These are phyloP conservation scores for Mastacembelus armatus DNA, from an alignment of 2,797 vertebrate species.

Conservation along the genomic window DNA sequence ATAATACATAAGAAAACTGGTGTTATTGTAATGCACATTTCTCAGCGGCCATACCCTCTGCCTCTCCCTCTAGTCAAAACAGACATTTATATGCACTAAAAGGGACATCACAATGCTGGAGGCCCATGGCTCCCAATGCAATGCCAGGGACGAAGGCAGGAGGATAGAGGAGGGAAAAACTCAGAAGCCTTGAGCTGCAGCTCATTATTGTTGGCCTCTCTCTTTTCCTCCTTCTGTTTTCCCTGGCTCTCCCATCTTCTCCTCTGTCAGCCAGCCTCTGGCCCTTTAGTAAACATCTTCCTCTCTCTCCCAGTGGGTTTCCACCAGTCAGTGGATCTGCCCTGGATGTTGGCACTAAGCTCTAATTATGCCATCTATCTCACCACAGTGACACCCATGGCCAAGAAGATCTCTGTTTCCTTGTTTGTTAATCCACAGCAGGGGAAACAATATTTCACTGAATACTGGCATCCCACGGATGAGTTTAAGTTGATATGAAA, in stretches of 20 bases:
- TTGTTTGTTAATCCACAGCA: slow-evolving; percentile 65
- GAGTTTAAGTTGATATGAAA: slow-evolving; percentile 56
- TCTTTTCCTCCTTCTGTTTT: slow-evolving; percentile 33
- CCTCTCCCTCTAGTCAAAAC: slow-evolving; percentile 59
- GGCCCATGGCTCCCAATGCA: slow-evolving; percentile 35
- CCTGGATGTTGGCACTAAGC: slow-evolving; percentile 70
- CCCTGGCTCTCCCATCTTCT: slow-evolving; percentile 43
- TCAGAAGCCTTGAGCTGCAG: slow-evolving; percentile 51
- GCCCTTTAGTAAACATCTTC: slow-evolving; percentile 53
- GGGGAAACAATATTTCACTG: slow-evolving; percentile 61
- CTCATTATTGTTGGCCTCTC: slow-evolving; percentile 66
- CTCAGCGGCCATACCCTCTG: slow-evolving; percentile 53
- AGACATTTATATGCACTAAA: slow-evolving; percentile 68
- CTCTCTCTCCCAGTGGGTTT: slow-evolving; percentile 57
- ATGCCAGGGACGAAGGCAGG: slow-evolving; percentile 30
- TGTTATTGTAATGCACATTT: slow-evolving; percentile 60
- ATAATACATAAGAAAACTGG: slow-evolving; percentile 75
- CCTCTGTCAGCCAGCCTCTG: slow-evolving; percentile 64
- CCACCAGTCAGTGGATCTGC: slow-evolving; percentile 67
- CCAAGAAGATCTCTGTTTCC: slow-evolving; percentile 52
- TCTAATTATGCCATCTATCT: slow-evolving; percentile 76
- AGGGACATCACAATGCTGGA: slow-evolving; percentile 59
- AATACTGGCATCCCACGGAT: slow-evolving; percentile 41
- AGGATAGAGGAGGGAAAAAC: slow-evolving; percentile 38
- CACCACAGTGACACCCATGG: slow-evolving; percentile 57